These are phyloP conservation scores for Coenobita brevimanus DNA, from an alignment of 1,140 invertebrate species.

Conservation along the genomic window DNA sequence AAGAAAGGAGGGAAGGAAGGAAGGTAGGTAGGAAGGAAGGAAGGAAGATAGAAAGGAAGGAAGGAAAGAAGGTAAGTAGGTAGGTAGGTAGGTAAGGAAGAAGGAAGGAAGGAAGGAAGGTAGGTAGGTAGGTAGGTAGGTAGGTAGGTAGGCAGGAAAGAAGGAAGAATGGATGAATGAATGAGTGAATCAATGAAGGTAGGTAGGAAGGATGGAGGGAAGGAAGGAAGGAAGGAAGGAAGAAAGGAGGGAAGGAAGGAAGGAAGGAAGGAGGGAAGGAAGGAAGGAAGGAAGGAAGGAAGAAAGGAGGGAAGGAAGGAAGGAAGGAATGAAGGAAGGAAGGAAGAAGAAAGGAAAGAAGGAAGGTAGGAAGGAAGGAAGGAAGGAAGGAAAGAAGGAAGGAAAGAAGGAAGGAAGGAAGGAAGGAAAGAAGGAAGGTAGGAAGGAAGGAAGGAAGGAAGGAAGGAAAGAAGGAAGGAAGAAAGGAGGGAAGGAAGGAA, in stretches of 20 bases:
- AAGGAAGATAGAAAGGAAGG: neutral
- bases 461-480: conserved; percentile 2
- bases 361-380: too few relatives aligned
- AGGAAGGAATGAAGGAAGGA: too few relatives aligned
- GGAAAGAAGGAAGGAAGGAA: neutral
- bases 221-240: neutral
- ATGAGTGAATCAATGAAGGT: too few relatives aligned
- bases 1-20: too few relatives aligned
- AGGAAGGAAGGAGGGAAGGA: too few relatives aligned
- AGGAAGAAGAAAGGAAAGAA: neutral
- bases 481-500: neutral
- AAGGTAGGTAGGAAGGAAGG: neutral
- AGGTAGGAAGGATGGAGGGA: neutral
- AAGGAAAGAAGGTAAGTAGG: too few relatives aligned
- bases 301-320: neutral
- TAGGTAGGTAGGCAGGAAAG: neutral
- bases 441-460: conserved; percentile 1
- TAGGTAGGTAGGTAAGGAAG: neutral
- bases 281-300: conserved; percentile 1
- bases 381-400: neutral
- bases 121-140: too few relatives aligned
- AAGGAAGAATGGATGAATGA: too few relatives aligned
- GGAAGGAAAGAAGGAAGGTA: neutral
- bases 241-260: too few relatives aligned
- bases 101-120: too few relatives aligned